Evolutionary conservation across 2,113 vertebrate species (phyloP).

Genomic region (Gasterosteus aculeatus): DNA sequence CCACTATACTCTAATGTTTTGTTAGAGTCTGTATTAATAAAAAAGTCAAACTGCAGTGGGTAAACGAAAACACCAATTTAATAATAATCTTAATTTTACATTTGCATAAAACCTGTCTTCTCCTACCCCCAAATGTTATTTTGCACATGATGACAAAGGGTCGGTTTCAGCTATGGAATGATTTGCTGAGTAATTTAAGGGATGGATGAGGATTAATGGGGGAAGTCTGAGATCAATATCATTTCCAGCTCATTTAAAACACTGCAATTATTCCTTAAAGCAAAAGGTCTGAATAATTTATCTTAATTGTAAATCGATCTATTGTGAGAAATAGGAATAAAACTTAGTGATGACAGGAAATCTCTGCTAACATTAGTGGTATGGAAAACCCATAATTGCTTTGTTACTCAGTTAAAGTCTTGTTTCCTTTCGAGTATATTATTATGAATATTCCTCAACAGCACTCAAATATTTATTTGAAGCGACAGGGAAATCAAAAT

Average conservation of each 20-base stretch:
- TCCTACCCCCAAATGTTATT: slow-evolving; percentile 2
- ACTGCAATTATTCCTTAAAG: slow-evolving; percentile 53
- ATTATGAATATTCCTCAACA: background rate
- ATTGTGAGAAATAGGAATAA: slow-evolving; percentile 29
- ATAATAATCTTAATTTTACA: background rate
- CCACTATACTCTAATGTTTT: background rate
- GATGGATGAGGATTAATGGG: slow-evolving; percentile 56
- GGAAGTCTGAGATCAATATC: slow-evolving; percentile 55
- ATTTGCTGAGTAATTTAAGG: slow-evolving; percentile 55
- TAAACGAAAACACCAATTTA: background rate
- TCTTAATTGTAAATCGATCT: slow-evolving; percentile 58
- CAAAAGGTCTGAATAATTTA: slow-evolving; percentile 56
- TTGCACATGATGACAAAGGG: slow-evolving; percentile 14
- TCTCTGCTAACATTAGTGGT: slow-evolving; percentile 21
- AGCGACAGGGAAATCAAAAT: background rate
- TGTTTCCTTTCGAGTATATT: background rate
- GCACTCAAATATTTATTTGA: background rate
- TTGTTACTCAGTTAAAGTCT: slow-evolving; percentile 13
- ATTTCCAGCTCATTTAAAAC: slow-evolving; percentile 58
- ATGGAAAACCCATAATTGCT: slow-evolving; percentile 32
- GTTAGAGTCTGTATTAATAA: background rate
- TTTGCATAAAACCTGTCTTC: slow-evolving; percentile 8
- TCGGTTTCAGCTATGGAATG: slow-evolving; percentile 24
- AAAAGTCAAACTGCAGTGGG: background rate
- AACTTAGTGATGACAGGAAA: slow-evolving; percentile 36